Percentiles rank a stretch among this genome's conserved stretches.
Evolutionary conservation across 2,888 invertebrate genomes (phyloP).

Genomic region (Catonia carolina): DNA sequence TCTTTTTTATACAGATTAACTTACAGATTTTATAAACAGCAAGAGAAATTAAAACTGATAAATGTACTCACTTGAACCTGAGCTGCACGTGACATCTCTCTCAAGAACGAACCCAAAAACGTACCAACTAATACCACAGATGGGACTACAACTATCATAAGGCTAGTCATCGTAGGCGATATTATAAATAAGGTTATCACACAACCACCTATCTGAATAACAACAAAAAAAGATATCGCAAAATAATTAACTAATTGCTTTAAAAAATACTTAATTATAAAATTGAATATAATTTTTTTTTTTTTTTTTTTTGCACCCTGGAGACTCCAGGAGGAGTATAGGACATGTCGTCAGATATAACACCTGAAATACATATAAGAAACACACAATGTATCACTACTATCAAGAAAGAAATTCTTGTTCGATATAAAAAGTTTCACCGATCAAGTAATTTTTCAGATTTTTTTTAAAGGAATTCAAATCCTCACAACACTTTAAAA

Average conservation of each 20-base stretch:
- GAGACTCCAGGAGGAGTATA: too few relatives aligned
- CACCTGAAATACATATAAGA: too few relatives aligned
- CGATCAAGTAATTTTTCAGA: too few relatives aligned
- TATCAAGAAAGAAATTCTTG: too few relatives aligned
- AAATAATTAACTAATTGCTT: neutral
- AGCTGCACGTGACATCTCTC: conserved; percentile 68
- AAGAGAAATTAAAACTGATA: conserved; percentile 1
- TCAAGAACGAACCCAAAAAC: conserved; percentile 68
- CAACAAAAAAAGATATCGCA: conserved; percentile 12
- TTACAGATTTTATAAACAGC: neutral
- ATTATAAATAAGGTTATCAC: conserved; percentile 72
- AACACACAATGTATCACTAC: too few relatives aligned
- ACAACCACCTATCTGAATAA: conserved; percentile 55
- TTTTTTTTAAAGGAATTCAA: too few relatives aligned
- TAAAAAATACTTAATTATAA: neutral
- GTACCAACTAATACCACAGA: conserved; percentile 79
- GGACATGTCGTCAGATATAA: too few relatives aligned
- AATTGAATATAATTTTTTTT: too few relatives aligned
- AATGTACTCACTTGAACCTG: conserved; percentile 74
- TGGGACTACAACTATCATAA: conserved; percentile 80
- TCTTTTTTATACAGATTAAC: neutral
- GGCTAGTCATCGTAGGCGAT: conserved; percentile 81
- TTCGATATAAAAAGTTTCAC: too few relatives aligned
- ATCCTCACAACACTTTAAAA: too few relatives aligned
- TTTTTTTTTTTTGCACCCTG: too few relatives aligned